A percentile compares a stretch with the other conserved stretches of the same genome.
phyloP scores from a whole-genome alignment of 1,140 invertebrate genomes.

The Tetramorium alpestre region DNA sequence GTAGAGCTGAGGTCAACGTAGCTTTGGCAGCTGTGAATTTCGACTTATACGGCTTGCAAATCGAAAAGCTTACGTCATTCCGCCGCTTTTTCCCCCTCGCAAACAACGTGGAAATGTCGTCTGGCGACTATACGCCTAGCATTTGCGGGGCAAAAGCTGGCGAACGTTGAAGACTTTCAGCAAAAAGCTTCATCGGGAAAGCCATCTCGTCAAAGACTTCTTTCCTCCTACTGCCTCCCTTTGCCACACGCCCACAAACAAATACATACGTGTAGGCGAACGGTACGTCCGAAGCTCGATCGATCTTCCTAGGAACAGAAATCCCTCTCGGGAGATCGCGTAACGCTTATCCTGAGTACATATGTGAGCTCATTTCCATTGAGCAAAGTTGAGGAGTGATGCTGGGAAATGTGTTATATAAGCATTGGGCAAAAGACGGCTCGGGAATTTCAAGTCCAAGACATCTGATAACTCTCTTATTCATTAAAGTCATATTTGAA shows the following conservation, averaged over 20 bases:
- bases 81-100: slow-evolving; percentile 27
- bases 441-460: not conserved
- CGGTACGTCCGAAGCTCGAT: slow-evolving; percentile 41
- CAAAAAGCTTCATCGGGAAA: slow-evolving; percentile 61
- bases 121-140: slow-evolving; percentile 40
- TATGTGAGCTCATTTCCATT: slow-evolving; percentile 55
- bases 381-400: slow-evolving; percentile 42
- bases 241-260: slow-evolving; percentile 31
- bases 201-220: slow-evolving; percentile 61
- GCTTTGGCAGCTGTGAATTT: not conserved
- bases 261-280: slow-evolving; percentile 21
- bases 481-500: slow-evolving; percentile 12
- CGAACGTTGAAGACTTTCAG: slow-evolving; percentile 50
- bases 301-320: slow-evolving; percentile 39
- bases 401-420: slow-evolving; percentile 27
- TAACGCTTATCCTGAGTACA: slow-evolving; percentile 49
- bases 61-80: slow-evolving; percentile 37
- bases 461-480: slow-evolving; percentile 7
- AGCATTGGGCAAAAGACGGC: slow-evolving; percentile 10
- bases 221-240: slow-evolving; percentile 42
- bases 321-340: slow-evolving; percentile 51
- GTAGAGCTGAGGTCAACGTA: not conserved
- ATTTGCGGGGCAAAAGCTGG: slow-evolving; percentile 49
- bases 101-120: slow-evolving; percentile 53
- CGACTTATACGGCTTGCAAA: slow-evolving; percentile 12